These are phyloP conservation scores for Gephyroberyx darwinii DNA, from an alignment of 2,797 vertebrate species.

Conservation along the genomic window DNA sequence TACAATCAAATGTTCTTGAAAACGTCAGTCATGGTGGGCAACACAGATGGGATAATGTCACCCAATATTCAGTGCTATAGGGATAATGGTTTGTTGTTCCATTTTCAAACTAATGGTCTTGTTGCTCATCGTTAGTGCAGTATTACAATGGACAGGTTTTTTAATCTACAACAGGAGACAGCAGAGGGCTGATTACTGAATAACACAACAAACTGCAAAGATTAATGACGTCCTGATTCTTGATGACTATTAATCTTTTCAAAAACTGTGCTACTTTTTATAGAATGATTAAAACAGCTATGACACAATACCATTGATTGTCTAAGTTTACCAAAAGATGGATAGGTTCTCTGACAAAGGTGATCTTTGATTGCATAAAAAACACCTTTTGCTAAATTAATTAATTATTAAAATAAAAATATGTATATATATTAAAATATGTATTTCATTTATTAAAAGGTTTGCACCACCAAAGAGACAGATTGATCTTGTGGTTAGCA, in stretches of 20 bases:
- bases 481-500: neutral
- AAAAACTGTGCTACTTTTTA: conserved; percentile 23
- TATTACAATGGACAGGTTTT: conserved; percentile 33
- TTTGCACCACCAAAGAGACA: neutral
- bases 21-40: conserved; percentile 66
- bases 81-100: conserved; percentile 61
- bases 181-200: conserved; percentile 12
- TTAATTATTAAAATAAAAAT: neutral
- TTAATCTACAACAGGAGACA: conserved; percentile 18
- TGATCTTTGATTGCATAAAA: conserved; percentile 5
- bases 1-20: conserved; percentile 75
- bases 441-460: neutral
- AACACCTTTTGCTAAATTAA: neutral
- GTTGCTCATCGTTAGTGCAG: conserved; percentile 35
- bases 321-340: neutral
- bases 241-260: neutral
- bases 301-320: neutral
- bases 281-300: conserved; percentile 16
- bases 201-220: conserved; percentile 21
- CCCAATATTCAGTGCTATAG: conserved; percentile 62
- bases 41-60: conserved; percentile 68
- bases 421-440: no score
- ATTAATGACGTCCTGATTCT: conserved; percentile 18
- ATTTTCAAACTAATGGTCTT: conserved; percentile 28
- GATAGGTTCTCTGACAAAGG: neutral